Evolutionary conservation across 2,797 vertebrate genomes (phyloP), one percentile per base, ranked within the genome.

Genomic region (Lutjanus argentimaculatus): DNA sequence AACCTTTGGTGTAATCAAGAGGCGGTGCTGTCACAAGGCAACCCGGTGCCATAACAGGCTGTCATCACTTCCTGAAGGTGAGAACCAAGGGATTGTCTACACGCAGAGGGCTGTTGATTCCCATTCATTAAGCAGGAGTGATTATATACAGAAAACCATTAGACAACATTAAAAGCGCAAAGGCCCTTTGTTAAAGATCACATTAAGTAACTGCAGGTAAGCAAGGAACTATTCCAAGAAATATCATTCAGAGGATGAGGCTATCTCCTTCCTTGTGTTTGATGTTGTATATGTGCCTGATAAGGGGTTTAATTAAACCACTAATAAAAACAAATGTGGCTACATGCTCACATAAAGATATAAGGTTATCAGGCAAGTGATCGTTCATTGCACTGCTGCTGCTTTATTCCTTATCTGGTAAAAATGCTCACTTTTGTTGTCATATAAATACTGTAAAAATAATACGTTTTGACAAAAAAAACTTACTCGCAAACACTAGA

Each of bases 51-150:
- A 63, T 53, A 81, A 72, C 66, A 74, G 59, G 59, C 80, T 89
- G 87, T 91, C 89, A 90, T 81, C 89, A 68, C 85, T 73, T 87
- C 67, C 77, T 55, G 56, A 74, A 90, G 62, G 82, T 88, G 91
- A 84, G 86, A 90, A 69, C 66, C 77, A 3, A 58, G 85, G 76
- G 78, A 85, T 0, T 65, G 75, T 78, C 72, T 62, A 19, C 72
- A 83, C 30, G 55, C 72, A 67, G 17, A 80, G 49, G 62, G 58
- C 16, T 46, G 40, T 72, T 77, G 59, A 88, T 85, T 82, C 78
- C 76, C 21, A 52, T 80, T 82, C 77, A 89, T 91, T 80, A 86
- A 72, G 49, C 25, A 12, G 65, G 49, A 58, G 55, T 21, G 15
- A 72, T 59, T 75, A 77, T 59, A 43, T 7, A n/a, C 12, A 0